Base-by-base conservation (phyloP, 2,888 invertebrate species). In the Melipona beecheii region DNA sequence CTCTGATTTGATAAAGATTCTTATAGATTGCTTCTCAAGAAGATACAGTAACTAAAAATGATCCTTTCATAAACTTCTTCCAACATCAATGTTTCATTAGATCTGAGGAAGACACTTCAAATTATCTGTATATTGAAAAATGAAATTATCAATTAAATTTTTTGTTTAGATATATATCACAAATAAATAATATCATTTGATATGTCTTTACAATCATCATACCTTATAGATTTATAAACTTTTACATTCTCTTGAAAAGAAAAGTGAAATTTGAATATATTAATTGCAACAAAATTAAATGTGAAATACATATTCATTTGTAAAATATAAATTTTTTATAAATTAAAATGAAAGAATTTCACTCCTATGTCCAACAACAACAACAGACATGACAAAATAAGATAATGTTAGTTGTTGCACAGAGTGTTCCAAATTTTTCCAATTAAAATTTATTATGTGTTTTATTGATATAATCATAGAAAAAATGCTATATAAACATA, bases 351-450 rank as follows among this genome's bases (percentile, higher is more conserved):
- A 43, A 54, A 36, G 58, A 58, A 62, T 72, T 82, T 69, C 56
- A 68, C 56, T n/a, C 60, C 52, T 50, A 19, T 15, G 50, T 9
- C n/a, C 17, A 81, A 62, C n/a, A 62, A 58, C 11, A 80, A 36
- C 15, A 58, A 68, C 2, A 68, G 17, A 81, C 60, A 64, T 82
- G 54, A 27, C 49, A 56, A 68, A 72, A 24, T 73, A 54, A 54
- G 49, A 6, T 79, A 64, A 68, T n/a, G 21, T n/a, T 62, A 58
- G 17, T 11, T 36, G 43, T 9, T 27, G 11, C 31, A 21, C 21
- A 64, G 9, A 19, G 0, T 21, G 31, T 19, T 4, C 11, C 27
- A 60, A 9, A 9, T 27, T 60, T 31, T 60, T 2, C 11, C 19
- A 4, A 13, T 60, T 4, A 27, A 60, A 27, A 4, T 27, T 60